A percentile compares a stretch with the other conserved stretches of the same genome.
These are phyloP conservation scores for Bradypus variegatus DNA, from an alignment of 2,797 vertebrate species.

Conservation along the genomic window DNA sequence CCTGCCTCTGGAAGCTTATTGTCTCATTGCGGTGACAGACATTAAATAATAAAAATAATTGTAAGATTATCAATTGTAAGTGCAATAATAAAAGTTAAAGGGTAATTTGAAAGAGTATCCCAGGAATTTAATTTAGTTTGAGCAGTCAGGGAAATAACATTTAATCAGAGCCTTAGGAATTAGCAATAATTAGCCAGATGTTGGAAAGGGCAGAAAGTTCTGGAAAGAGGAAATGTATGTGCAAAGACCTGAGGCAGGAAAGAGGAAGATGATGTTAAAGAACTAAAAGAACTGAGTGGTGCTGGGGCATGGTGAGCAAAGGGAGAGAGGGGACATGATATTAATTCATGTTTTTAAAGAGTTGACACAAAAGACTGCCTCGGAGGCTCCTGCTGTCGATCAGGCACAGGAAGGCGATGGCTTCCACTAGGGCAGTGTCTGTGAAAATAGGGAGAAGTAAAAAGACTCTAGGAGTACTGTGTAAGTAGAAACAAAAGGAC, in stretches of 20 bases:
- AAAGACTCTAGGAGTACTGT: neutral
- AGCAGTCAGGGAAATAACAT: neutral
- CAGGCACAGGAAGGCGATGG: neutral
- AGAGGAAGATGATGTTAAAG: neutral
- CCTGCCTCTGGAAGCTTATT: neutral
- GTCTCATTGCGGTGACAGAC: neutral
- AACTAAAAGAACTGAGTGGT: neutral
- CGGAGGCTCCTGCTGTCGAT: neutral
- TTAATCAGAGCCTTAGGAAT: neutral
- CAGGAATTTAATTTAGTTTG: neutral
- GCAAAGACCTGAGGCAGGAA: neutral
- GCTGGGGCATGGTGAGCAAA: neutral
- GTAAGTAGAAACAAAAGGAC: neutral
- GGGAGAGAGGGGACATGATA: neutral
- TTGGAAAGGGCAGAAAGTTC: neutral
- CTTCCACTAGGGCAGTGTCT: neutral
- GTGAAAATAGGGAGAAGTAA: neutral
- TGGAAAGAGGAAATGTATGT: neutral
- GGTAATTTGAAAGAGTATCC: neutral
- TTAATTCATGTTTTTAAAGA: neutral
- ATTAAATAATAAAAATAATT: neutral
- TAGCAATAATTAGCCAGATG: neutral
- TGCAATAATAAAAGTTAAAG: neutral
- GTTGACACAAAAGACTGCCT: neutral
- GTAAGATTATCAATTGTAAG: neutral